A percentile compares a stretch with the other conserved stretches of the same genome.
These are phyloP conservation scores for Nemurella pictetii DNA, from an alignment of 2,888 invertebrate genomes.

Conservation along the genomic window DNA sequence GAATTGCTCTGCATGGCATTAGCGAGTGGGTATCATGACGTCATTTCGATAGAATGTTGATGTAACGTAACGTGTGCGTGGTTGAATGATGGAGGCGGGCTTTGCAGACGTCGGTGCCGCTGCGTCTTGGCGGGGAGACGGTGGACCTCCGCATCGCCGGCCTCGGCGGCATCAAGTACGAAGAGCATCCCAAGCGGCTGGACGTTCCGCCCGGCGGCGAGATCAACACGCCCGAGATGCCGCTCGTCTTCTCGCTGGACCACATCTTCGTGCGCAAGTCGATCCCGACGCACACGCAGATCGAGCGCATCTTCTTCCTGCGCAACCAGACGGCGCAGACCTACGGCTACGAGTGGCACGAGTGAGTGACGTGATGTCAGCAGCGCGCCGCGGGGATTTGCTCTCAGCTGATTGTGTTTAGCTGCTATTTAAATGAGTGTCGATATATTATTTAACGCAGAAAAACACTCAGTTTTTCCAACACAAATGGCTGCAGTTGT, in stretches of 20 bases:
- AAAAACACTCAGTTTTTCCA: no score
- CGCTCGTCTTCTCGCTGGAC: slow-evolving; percentile 50
- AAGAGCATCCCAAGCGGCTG: neutral
- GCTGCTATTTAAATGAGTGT: no score
- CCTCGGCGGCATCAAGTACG: slow-evolving; percentile 37
- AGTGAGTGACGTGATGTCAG: no score
- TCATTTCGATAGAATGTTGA: no score
- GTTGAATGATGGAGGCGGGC: slow-evolving; percentile 48
- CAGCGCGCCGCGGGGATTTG: no score
- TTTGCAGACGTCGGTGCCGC: slow-evolving; percentile 44
- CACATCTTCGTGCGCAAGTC: slow-evolving; percentile 47
- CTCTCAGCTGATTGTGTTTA: no score
- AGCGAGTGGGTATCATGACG: no score
- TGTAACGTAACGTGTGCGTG: no score
- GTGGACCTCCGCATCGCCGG: slow-evolving; percentile 42
- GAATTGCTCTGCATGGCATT: no score
- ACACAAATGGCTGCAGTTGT: no score
- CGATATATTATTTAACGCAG: no score
- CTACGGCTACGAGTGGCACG: neutral
- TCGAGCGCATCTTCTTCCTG: slow-evolving; percentile 51
- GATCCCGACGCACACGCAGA: slow-evolving; percentile 48
- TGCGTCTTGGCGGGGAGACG: slow-evolving; percentile 40
- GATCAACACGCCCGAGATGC: slow-evolving; percentile 38
- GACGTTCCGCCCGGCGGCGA: neutral
- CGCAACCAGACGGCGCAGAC: slow-evolving; percentile 40